A percentile compares a stretch with the other conserved stretches of the same genome.
Conservation (phyloP, 1,140 invertebrate species). For the Micrasema minimum region DNA sequence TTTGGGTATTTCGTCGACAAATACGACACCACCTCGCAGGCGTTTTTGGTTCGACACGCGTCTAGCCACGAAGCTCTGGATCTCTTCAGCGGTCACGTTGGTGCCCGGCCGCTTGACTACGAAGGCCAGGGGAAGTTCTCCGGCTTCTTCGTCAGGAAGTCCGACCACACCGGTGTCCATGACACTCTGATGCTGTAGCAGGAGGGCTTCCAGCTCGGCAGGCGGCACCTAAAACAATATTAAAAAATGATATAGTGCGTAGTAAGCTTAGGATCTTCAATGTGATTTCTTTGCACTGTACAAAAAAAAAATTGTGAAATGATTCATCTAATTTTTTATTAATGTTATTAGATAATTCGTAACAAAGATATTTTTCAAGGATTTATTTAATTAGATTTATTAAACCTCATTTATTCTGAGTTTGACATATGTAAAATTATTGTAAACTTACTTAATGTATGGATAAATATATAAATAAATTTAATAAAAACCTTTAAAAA, state of each 20-base stretch:
- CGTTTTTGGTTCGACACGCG: constrained; percentile 63
- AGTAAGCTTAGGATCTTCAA: no score
- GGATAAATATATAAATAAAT: no score
- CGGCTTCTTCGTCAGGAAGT: constrained; percentile 70
- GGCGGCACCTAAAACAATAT: constrained; percentile 59
- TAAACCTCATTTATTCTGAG: neutral
- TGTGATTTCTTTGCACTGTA: neutral
- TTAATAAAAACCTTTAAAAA: no score
- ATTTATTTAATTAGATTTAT: neutral
- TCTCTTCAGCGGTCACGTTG: constrained; percentile 63
- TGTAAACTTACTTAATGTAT: no score
- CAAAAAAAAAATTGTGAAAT: neutral
- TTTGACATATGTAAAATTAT: no score
- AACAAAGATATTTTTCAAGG: neutral
- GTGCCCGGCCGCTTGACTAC: constrained; percentile 68
- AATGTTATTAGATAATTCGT: neutral
- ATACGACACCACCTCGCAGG: constrained; percentile 69
- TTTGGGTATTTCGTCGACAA: constrained; percentile 72
- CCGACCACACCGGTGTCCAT: constrained; percentile 80
- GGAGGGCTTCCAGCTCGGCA: constrained; percentile 78
- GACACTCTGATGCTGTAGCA: constrained; percentile 74
- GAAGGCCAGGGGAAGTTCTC: constrained; percentile 79
- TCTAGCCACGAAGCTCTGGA: constrained; percentile 62
- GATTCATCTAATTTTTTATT: neutral
- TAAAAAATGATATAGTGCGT: no score